Evolutionary conservation across 2,113 vertebrate species (phyloP), one percentile per base, ranked within the genome.

Genomic region (Steatornis caripensis): DNA sequence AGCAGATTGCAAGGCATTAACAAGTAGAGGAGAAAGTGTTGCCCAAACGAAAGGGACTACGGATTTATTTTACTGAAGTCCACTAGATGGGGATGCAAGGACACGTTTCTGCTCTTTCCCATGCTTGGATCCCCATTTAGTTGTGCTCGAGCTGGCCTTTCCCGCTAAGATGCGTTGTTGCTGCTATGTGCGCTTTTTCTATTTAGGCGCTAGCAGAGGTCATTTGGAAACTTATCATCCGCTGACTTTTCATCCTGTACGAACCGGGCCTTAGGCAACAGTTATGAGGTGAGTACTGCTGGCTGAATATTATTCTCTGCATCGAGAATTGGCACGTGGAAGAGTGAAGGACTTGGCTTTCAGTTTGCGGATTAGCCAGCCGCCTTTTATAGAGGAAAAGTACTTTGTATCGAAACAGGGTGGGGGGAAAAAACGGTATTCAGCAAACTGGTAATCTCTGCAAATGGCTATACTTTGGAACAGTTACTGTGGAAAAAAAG

Each of bases 21-120:
- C 15, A 37, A 4, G 14, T 4, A 15, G 36, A 41, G 36, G 26
- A 71, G 43, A 34, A 39, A 36, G 3, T 0, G 14, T 32, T 24
- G 16, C 5, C 17, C 48, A 4, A 13, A 21, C 2, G 8, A 30
- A 55, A 32, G 24, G n/a, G 39, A 8, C 43, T 6, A 1, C 20
- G 8, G 46, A 5, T 34, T 26, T n/a, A 30, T 85, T 89, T 92
- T 27, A 39, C 29, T 34, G 15, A 58, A 49, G 53, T 51, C 95
- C 97, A 92, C 96, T 96, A 97, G 97, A 68, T 96, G 97, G 97
- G 65, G 94, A 54, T 97, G 65, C 53, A 49, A 87, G 89, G 87
- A 93, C 79, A 14, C 12, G 37, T 83, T 96, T 93, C 60, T 46
- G 23, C 15, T 93, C 37, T 3, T n/a, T 6, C 13, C 55, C 15